Percentiles rank a stretch among this genome's conserved stretches.
These are phyloP conservation scores for Amphiura filiformis DNA, from an alignment of 35 echinoderm and acorn worm genomes.

Conservation along the genomic window DNA sequence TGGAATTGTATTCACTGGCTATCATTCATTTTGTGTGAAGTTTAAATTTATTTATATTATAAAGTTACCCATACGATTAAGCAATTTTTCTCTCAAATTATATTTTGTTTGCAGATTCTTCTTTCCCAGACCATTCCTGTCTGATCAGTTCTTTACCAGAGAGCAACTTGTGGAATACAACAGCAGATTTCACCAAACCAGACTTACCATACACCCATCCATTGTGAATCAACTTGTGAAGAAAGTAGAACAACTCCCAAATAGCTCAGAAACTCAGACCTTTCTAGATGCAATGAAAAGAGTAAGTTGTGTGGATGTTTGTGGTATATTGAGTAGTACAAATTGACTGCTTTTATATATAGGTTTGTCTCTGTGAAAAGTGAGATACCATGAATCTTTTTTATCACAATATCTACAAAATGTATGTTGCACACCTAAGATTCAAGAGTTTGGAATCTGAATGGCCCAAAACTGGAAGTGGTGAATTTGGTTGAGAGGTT, in stretches of 20 bases:
- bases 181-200: neutral
- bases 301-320: too few species aligned
- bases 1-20: too few species aligned
- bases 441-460: too few species aligned
- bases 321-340: neutral
- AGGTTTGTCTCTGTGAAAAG: neutral
- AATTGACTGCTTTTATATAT: neutral
- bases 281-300: neutral
- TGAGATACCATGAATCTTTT: neutral
- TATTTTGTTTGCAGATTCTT: constrained; percentile 25
- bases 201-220: neutral
- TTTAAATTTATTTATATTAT: neutral
- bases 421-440: too few species aligned
- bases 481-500: too few species aligned
- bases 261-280: neutral
- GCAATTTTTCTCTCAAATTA: too few species aligned
- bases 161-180: constrained; percentile 23
- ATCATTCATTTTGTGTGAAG: neutral
- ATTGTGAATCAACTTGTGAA: neutral
- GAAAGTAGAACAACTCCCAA: neutral
- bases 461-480: too few species aligned
- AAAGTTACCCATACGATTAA: neutral
- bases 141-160: constrained; percentile 24
- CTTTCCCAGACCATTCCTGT: constrained; percentile 16
- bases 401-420: neutral